phyloP scores from a whole-genome alignment of 2,797 vertebrate species.

The Gila robusta region DNA sequence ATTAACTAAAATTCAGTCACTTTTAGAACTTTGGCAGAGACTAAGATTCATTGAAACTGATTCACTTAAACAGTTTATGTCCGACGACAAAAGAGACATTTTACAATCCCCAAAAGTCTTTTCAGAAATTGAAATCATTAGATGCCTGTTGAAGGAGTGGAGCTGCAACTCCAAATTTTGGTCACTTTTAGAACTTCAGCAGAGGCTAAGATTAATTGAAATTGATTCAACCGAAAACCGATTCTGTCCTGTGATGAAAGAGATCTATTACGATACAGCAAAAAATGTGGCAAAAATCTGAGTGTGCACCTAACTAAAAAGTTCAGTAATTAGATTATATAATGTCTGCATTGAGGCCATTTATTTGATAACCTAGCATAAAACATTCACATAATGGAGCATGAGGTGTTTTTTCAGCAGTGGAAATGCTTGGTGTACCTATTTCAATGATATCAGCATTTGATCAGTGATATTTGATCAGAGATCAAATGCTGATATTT shows the following conservation, averaged over 20 bases:
- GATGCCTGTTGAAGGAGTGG: not conserved
- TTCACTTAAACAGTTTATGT: not conserved
- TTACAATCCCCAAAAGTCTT: not conserved
- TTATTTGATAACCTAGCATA: constrained; percentile 25
- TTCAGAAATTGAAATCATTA: not conserved
- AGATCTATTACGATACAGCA: not conserved
- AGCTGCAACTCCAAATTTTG: not conserved
- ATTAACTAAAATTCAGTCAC: not conserved
- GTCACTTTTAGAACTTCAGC: not conserved
- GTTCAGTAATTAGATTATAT: constrained; percentile 14
- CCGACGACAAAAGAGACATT: not conserved
- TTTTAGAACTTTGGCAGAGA: not conserved
- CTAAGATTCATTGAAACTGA: not conserved
- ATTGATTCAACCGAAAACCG: not conserved
- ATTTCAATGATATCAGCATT: constrained; percentile 35
- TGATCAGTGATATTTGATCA: no score
- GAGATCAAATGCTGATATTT: not conserved
- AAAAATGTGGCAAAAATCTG: not conserved
- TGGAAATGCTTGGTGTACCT: constrained; percentile 23
- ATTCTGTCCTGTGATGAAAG: not conserved
- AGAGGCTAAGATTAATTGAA: not conserved
- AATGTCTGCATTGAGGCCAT: constrained; percentile 17
- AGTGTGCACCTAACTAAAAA: not conserved
- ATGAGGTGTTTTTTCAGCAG: constrained; percentile 11
- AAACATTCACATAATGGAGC: constrained; percentile 47